A percentile compares a stretch with the other conserved stretches of the same genome.
Evolutionary conservation across 2,113 vertebrate species (phyloP).

Genomic region (Nyctibius bracteatus): DNA sequence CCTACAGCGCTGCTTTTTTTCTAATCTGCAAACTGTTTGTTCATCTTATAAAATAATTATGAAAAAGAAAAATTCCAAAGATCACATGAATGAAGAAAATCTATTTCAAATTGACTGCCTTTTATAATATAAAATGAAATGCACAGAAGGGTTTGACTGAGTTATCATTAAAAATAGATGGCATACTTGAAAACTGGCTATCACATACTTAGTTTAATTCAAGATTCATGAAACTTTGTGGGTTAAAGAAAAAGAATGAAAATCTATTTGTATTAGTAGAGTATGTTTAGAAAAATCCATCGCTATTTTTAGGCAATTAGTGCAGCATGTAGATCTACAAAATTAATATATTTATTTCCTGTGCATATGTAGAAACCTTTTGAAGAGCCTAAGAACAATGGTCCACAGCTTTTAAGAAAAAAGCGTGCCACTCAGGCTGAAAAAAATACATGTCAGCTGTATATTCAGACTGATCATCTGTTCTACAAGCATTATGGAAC

Average conservation of each 20-base stretch:
- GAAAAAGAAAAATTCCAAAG: background rate
- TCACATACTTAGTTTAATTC: background rate
- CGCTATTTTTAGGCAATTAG: background rate
- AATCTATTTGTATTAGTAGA: background rate
- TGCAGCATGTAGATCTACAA: background rate
- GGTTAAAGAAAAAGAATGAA: background rate
- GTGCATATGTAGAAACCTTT: constrained; percentile 39
- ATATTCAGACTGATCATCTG: constrained; percentile 95
- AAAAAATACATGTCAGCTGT: constrained; percentile 94
- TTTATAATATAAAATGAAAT: background rate
- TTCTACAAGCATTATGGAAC: constrained; percentile 87
- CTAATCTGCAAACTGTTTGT: background rate
- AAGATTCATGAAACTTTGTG: background rate
- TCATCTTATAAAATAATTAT: background rate
- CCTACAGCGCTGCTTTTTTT: background rate
- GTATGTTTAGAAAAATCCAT: background rate
- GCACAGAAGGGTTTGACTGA: background rate
- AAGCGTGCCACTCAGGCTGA: constrained; percentile 86
- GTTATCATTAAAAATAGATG: background rate
- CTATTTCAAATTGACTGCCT: background rate
- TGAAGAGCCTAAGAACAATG: constrained; percentile 58
- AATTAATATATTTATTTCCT: background rate
- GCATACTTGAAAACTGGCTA: background rate
- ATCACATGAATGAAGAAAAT: background rate
- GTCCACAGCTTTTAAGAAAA: constrained; percentile 83